phyloP scores from a whole-genome alignment of 1,140 invertebrate genomes.

The Hydropsyche tenuis region DNA sequence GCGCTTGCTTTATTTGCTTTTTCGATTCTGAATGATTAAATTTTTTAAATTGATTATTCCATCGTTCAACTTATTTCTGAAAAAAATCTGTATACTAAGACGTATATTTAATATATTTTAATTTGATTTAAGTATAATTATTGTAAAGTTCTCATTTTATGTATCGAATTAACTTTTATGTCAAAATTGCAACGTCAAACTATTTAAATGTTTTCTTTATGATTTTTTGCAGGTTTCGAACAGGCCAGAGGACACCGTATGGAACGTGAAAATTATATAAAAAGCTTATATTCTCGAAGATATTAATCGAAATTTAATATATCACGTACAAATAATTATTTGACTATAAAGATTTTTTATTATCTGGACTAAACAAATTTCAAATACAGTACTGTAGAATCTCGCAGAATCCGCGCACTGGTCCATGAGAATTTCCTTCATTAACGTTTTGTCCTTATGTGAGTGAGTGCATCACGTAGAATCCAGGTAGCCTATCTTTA shows the following conservation, averaged over 20 bases:
- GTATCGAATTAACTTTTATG: not conserved
- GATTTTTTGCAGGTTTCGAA: constrained; percentile 64
- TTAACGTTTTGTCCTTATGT: constrained; percentile 31
- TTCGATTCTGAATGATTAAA: no score
- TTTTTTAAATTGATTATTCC: no score
- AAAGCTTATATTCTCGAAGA: no score
- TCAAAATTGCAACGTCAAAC: not conserved
- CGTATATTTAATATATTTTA: not conserved
- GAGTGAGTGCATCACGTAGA: constrained; percentile 31
- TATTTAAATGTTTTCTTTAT: constrained; percentile 11
- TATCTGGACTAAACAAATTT: no score
- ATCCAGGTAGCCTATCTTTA: constrained; percentile 44
- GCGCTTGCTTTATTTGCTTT: no score
- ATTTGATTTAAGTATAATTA: no score
- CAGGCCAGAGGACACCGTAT: constrained; percentile 68
- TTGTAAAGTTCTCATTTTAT: not conserved
- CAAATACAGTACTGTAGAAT: no score
- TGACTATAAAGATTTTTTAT: no score
- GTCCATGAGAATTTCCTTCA: constrained; percentile 40
- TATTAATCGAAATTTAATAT: no score
- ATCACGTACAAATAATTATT: no score
- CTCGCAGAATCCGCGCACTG: not conserved
- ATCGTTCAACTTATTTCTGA: no score
- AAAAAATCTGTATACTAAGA: no score
- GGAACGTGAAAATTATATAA: constrained; percentile 62